Percentiles rank a stretch among this genome's conserved stretches.
phyloP scores from a whole-genome alignment of 2,797 vertebrate species.

The Mormyrops attenuatus region DNA sequence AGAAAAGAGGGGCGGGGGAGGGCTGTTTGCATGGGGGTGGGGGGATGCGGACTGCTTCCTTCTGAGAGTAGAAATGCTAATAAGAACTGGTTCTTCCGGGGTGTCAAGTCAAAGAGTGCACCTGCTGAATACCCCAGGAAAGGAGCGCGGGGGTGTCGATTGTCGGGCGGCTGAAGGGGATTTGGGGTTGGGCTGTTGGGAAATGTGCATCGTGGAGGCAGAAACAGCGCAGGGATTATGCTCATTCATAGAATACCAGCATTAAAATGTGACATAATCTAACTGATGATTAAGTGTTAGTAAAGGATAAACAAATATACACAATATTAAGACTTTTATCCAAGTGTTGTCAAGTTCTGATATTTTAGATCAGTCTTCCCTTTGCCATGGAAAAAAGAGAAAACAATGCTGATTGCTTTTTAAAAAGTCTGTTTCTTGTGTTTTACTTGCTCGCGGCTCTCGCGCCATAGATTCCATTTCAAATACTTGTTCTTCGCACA shows the following conservation, averaged over 20 bases:
- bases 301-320: conserved; percentile 46
- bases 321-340: not conserved
- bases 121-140: conserved; percentile 55
- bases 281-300: conserved; percentile 45
- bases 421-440: not conserved
- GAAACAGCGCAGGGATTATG: not conserved
- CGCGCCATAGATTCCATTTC: not conserved
- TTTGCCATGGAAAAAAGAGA: not conserved
- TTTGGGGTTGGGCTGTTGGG: not conserved
- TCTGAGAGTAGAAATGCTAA: conserved; percentile 65
- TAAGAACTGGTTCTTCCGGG: conserved; percentile 64
- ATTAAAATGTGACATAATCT: conserved; percentile 61
- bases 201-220: not conserved
- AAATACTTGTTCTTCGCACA: not conserved
- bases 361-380: not conserved
- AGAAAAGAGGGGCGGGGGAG: not conserved
- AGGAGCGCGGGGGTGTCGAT: not conserved
- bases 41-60: conserved; percentile 44
- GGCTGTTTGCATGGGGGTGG: conserved; percentile 17
- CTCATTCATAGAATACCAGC: conserved; percentile 48
- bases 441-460: not conserved
- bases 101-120: conserved; percentile 71
- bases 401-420: not conserved
- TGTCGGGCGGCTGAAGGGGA: not conserved
- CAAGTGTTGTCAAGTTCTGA: not conserved